phyloP scores from a whole-genome alignment of 2,888 invertebrate species.

The Xanthorhoe designata region DNA sequence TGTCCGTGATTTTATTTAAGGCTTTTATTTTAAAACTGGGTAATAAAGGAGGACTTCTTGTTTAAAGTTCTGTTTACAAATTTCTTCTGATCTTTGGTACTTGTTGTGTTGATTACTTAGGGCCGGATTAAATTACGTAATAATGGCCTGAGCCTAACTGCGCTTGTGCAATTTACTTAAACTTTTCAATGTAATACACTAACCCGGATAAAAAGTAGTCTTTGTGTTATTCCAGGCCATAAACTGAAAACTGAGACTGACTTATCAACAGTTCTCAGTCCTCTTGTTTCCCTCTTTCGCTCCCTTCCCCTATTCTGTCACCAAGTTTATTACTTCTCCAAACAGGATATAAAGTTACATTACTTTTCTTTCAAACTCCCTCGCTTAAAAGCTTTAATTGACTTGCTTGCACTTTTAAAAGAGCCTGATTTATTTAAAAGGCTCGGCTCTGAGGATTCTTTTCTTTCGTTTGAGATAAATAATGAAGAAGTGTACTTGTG shows the following conservation, averaged over 20 bases:
- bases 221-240: no score
- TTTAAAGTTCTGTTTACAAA: no score
- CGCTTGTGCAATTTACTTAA: no score
- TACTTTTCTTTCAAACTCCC: constrained; percentile 50
- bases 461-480: constrained; percentile 17
- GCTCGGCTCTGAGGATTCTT: constrained; percentile 7
- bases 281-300: background rate
- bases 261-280: background rate
- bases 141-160: no score
- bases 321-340: constrained; percentile 28
- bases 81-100: no score
- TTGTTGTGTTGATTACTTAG: no score
- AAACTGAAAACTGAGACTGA: no score
- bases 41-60: no score
- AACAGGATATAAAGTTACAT: constrained; percentile 50
- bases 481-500: background rate
- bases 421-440: constrained; percentile 42
- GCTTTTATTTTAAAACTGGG: background rate
- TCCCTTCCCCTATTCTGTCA: constrained; percentile 6
- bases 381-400: constrained; percentile 48
- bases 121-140: no score
- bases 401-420: constrained; percentile 44
- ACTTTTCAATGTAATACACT: no score
- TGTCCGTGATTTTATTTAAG: background rate
- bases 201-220: no score